Conservation (phyloP, 30 jellyfish, hydroid and myxozoan genomes). For the Chrysaora quinquecirrha region DNA sequence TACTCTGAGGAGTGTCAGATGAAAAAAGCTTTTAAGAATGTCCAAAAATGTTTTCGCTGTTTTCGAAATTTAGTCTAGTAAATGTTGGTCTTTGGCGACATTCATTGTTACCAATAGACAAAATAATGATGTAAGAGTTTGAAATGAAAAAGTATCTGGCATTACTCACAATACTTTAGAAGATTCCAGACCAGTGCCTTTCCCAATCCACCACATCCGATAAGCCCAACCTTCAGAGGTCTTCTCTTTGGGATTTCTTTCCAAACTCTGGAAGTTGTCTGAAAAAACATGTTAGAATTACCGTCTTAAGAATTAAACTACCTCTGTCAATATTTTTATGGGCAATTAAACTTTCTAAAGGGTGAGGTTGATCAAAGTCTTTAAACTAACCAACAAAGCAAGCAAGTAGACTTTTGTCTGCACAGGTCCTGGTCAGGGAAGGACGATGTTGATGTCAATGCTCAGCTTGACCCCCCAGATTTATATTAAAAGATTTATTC, state of each 20-base stretch:
- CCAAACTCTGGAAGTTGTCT: conserved; percentile 30
- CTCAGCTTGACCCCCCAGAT: no score
- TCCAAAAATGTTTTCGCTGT: no score
- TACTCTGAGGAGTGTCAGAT: no score
- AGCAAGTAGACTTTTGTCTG: background rate
- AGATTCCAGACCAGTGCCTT: conserved; percentile 41
- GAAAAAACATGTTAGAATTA: background rate
- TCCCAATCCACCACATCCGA: conserved; percentile 72
- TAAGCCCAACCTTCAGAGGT: conserved; percentile 51
- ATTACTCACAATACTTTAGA: conserved; percentile 39
- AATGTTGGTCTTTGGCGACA: background rate
- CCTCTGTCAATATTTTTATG: background rate
- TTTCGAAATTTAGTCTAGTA: no score
- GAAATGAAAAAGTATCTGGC: background rate
- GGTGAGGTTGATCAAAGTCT: background rate
- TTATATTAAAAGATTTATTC: no score
- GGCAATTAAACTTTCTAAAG: background rate
- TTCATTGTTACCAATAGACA: background rate
- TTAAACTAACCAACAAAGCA: background rate
- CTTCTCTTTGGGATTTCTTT: conserved; percentile 52
- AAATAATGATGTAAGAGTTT: background rate
- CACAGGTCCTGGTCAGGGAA: background rate
- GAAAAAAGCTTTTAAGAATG: no score
- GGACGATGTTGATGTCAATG: background rate
- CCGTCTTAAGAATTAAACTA: background rate